Evolutionary conservation across 1,140 invertebrate species (phyloP).

Genomic region (Camponotus pennsylvanicus): DNA sequence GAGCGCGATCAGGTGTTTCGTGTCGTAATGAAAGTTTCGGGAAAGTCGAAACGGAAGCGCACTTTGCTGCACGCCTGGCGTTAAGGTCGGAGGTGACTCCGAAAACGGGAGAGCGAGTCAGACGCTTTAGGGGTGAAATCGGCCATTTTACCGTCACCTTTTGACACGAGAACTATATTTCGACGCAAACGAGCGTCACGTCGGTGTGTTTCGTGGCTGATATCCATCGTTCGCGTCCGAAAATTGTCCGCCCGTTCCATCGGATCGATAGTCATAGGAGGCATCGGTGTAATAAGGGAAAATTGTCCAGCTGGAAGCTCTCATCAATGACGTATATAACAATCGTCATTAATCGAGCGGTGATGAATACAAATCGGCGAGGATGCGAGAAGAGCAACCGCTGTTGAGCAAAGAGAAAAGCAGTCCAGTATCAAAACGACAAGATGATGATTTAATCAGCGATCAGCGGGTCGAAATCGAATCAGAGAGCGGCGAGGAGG

Average conservation of each 20-base stretch:
- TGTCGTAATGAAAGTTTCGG: slow-evolving; percentile 45
- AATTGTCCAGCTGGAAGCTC: slow-evolving; percentile 13
- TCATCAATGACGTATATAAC: background rate
- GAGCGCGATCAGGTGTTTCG: background rate
- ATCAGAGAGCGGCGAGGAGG: slow-evolving; percentile 14
- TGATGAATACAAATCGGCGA: background rate
- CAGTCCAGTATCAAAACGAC: background rate
- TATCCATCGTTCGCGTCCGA: slow-evolving; percentile 34
- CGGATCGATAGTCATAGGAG: slow-evolving; percentile 33
- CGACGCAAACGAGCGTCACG: slow-evolving; percentile 51
- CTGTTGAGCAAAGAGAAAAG: background rate
- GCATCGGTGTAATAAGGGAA: slow-evolving; percentile 11
- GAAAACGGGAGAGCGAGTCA: slow-evolving; percentile 48
- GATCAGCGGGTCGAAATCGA: slow-evolving; percentile 38
- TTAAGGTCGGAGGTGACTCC: slow-evolving; percentile 56
- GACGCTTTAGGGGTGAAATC: slow-evolving; percentile 16
- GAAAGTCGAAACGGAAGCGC: slow-evolving; percentile 44
- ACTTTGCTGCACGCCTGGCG: slow-evolving; percentile 22
- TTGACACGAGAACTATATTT: slow-evolving; percentile 57
- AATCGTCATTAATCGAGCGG: background rate
- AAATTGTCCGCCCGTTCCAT: slow-evolving; percentile 50
- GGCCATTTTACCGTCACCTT: slow-evolving; percentile 56
- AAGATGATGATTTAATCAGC: slow-evolving; percentile 15
- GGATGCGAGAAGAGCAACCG: background rate
- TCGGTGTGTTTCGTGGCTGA: slow-evolving; percentile 45